A percentile compares a stretch with the other conserved stretches of the same genome.
Conservation (phyloP, 2,113 vertebrate genomes). For the Poeciliopsis retropinna region DNA sequence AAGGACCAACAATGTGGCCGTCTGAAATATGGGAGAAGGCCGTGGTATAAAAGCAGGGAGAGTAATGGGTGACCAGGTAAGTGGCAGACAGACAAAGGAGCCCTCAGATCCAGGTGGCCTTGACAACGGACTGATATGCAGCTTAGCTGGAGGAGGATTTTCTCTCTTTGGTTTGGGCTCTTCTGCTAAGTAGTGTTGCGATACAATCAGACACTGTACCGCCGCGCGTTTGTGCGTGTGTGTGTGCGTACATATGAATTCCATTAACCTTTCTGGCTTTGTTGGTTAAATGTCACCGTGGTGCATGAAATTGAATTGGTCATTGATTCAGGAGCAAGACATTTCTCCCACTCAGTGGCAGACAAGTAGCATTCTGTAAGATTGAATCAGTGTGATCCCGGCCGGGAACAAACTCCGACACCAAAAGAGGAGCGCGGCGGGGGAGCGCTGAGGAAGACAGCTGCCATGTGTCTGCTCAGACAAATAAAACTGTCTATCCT, state of each 20-base stretch:
- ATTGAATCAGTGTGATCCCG: slow-evolving; percentile 25
- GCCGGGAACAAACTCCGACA: slow-evolving; percentile 15
- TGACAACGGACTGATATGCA: slow-evolving; percentile 58
- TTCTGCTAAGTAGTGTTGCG: slow-evolving; percentile 62
- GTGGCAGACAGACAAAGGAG: slow-evolving; percentile 41
- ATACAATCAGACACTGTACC: slow-evolving; percentile 69
- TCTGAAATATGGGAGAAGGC: slow-evolving; percentile 24
- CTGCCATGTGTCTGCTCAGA: slow-evolving; percentile 17
- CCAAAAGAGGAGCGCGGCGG: slow-evolving; percentile 23
- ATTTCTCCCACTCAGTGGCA: slow-evolving; percentile 50
- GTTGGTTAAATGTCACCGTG: slow-evolving; percentile 78
- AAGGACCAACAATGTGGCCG: slow-evolving; percentile 1
- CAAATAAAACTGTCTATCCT: slow-evolving; percentile 14
- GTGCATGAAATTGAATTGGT: slow-evolving; percentile 77
- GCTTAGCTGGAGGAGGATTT: slow-evolving; percentile 65
- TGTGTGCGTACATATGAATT: slow-evolving; percentile 72
- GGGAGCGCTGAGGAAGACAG: slow-evolving; percentile 21
- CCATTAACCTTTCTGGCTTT: slow-evolving; percentile 75
- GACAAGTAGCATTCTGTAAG: slow-evolving; percentile 47
- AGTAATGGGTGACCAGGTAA: slow-evolving; percentile 32
- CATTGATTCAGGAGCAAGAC: slow-evolving; percentile 73
- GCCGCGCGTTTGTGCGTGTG: slow-evolving; percentile 37
- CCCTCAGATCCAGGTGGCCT: slow-evolving; percentile 34
- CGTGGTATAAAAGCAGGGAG: slow-evolving; percentile 27
- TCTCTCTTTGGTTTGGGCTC: slow-evolving; percentile 60